Evolutionary conservation across 2,888 invertebrate genomes (phyloP).

Genomic region (Pedicia rivosa): DNA sequence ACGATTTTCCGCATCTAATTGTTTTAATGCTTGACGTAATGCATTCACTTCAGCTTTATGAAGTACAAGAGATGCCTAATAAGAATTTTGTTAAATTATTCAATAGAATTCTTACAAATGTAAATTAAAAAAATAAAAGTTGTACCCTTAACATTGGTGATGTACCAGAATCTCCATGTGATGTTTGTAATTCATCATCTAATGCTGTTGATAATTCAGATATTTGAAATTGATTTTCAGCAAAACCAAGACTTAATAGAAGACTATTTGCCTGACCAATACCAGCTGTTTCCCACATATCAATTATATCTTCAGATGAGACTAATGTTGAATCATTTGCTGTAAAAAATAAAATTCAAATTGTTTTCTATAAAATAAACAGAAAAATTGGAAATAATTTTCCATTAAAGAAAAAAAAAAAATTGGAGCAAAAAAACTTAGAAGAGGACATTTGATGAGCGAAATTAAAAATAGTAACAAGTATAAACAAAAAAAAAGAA

Average conservation of each 20-base stretch:
- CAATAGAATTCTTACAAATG: not conserved
- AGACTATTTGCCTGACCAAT: slow-evolving; percentile 46
- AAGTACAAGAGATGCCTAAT: slow-evolving; percentile 43
- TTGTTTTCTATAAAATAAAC: not conserved
- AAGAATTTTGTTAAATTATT: slow-evolving; percentile 1
- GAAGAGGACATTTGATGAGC: too few relatives aligned
- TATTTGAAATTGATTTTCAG: slow-evolving; percentile 38
- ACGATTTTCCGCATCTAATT: slow-evolving; percentile 57
- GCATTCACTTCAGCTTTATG: slow-evolving; percentile 49
- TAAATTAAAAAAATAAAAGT: not conserved
- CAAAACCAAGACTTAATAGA: slow-evolving; percentile 51
- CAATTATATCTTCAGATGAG: slow-evolving; percentile 39
- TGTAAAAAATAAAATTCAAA: not conserved
- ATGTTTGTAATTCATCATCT: slow-evolving; percentile 41
- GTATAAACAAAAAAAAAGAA: too few relatives aligned
- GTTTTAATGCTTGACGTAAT: slow-evolving; percentile 43
- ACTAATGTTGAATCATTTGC: slow-evolving; percentile 16
- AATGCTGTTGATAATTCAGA: slow-evolving; percentile 47
- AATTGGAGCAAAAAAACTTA: not conserved
- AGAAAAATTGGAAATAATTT: not conserved
- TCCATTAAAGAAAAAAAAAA: not conserved
- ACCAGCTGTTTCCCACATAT: slow-evolving; percentile 57
- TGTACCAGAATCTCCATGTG: slow-evolving; percentile 27
- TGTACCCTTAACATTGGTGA: slow-evolving; percentile 20
- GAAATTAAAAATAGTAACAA: too few relatives aligned